phyloP scores from a whole-genome alignment of 2,113 vertebrate genomes.

The Microcebus ravelobensis region DNA sequence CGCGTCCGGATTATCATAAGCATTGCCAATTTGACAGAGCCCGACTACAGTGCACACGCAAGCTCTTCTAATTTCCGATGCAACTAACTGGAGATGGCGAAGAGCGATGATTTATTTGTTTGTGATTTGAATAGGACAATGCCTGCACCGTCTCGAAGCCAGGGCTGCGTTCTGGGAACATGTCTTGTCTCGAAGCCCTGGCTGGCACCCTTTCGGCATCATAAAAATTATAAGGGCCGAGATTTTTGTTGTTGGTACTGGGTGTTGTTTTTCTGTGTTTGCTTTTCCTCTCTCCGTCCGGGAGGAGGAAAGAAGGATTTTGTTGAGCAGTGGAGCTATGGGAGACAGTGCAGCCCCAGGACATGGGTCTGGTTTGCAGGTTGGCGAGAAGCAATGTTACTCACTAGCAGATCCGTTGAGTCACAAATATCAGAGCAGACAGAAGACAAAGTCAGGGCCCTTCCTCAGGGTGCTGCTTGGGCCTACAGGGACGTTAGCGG shows the following conservation, averaged over 20 bases:
- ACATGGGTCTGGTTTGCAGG: not conserved
- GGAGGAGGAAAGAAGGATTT: not conserved
- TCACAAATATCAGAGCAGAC: slow-evolving; percentile 25
- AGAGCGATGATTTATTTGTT: slow-evolving; percentile 2
- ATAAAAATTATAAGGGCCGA: not conserved
- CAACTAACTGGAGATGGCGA: slow-evolving; percentile 19
- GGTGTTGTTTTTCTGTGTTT: not conserved
- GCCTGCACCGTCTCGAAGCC: not conserved
- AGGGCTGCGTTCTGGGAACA: not conserved
- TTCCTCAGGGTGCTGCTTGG: fast-evolving
- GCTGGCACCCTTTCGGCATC: slow-evolving; percentile 33
- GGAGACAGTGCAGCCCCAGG: not conserved
- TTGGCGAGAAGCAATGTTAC: slow-evolving; percentile 24
- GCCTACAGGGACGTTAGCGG: not conserved
- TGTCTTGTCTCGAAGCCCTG: slow-evolving; percentile 38
- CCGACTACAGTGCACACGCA: not conserved
- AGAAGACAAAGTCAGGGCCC: slow-evolving; percentile 46
- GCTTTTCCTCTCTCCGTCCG: not conserved
- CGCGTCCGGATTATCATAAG: slow-evolving; percentile 62
- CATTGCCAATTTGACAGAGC: slow-evolving; percentile 62
- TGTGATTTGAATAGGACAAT: slow-evolving; percentile 60
- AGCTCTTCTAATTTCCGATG: slow-evolving; percentile 59
- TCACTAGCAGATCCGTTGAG: slow-evolving; percentile 63
- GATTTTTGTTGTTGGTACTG: not conserved
- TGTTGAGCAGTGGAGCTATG: not conserved